Evolutionary conservation across 2,797 vertebrate species (phyloP).

Genomic region (Psittacula derbiana): DNA sequence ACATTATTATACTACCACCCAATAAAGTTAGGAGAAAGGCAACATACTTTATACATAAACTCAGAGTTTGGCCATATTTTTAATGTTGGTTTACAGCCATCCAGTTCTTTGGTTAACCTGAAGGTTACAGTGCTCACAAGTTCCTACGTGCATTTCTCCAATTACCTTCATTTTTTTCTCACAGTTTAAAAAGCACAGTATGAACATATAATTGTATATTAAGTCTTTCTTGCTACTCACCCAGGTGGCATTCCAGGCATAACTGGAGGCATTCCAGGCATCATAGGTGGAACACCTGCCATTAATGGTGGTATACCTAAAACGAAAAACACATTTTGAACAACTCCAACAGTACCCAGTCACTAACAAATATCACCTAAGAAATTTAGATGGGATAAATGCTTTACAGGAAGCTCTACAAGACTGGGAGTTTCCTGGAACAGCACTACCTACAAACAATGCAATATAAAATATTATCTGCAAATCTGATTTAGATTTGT

Average conservation of each 20-base stretch:
- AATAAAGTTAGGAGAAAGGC: background rate
- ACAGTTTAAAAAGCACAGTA: background rate
- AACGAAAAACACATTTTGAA: background rate
- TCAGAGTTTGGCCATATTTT: background rate
- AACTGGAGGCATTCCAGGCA: constrained; percentile 94
- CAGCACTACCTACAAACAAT: background rate
- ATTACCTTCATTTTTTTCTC: background rate
- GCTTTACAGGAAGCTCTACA: background rate
- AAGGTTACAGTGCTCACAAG: background rate
- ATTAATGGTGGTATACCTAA: constrained; percentile 95
- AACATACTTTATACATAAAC: background rate
- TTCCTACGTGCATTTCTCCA: background rate
- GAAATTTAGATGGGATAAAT: background rate
- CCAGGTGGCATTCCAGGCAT: constrained; percentile 98
- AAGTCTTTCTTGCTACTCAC: constrained; percentile 73
- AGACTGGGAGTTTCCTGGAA: accelerated
- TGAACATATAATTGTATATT: background rate
- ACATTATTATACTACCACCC: background rate
- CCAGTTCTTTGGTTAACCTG: background rate
- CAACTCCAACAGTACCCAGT: background rate
- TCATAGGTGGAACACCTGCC: constrained; percentile 94
- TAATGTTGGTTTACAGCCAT: constrained; percentile 53
- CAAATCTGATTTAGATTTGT: background rate
- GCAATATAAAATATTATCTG: background rate
- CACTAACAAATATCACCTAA: background rate